Base-by-base conservation (phyloP, 2,113 vertebrate genomes). In the Prunella himalayana region DNA sequence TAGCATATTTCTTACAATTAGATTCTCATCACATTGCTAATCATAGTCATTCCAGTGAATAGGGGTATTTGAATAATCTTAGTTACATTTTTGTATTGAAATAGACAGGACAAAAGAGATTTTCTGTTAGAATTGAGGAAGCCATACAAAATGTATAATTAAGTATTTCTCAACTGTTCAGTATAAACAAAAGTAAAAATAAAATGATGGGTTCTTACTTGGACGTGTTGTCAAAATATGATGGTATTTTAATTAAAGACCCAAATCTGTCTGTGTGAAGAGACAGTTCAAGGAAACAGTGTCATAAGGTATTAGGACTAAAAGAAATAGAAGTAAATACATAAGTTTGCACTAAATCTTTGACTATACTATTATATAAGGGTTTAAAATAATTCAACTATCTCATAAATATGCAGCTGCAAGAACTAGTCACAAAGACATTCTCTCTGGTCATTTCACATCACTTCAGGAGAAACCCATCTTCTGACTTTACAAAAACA, bases 1-100 rank as follows among this genome's bases (percentile, higher is more conserved):
- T 77, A 92, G 41, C 51, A 45, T 83, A 81, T 88, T 97, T 94
- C 47, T 92, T 84, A 85, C 49, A 85, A 91, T 90, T 89, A 87
- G 51, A 85, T 85, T 91, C 61, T 87, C 77, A 82, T 91, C 87
- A 63, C 76, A 70, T 23, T 78, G 79, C 56, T 95, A 95, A 92
- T 95, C 79, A 72, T 21, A 88, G 80, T 73, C 59, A 66, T 73
- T 39, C 56, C 16, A 73, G 44, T 88, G 79, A 95, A 90, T 60
- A 51, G 37, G 35, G n/a, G 77, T 95, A 73, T 80, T 89, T 86
- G 47, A 91, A 83, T 82, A 49, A 44, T 89, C 75, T 85, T 53
- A 78, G 75, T 21, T 59, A 33, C 57, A 80, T 94, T 91, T 86
- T 59, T 73, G 8, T 47, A 70, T 47, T 88, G 54, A 91, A 72